These are phyloP conservation scores for Drosophila sp. DNA, from an alignment of 1,140 invertebrate species.

Conservation along the genomic window DNA sequence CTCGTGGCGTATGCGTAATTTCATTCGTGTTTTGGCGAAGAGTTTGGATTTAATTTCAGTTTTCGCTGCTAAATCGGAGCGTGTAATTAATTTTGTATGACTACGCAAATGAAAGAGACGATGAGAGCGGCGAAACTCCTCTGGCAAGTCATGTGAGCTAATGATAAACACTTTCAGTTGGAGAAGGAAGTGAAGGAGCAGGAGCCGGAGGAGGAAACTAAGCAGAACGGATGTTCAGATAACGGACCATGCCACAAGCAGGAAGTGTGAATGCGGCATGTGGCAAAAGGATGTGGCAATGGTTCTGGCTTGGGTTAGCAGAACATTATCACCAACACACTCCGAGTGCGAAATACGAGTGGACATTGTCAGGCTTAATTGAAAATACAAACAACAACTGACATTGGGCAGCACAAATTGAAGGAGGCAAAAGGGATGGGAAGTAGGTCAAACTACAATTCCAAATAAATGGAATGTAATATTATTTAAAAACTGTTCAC, in stretches of 20 bases:
- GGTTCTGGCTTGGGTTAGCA: not conserved
- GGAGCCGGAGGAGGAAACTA: conserved; percentile 25
- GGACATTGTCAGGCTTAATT: conserved; percentile 19
- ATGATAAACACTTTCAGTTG: conserved; percentile 49
- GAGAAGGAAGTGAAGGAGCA: conserved; percentile 9
- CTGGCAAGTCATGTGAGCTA: conserved; percentile 52
- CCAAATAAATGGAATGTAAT: not conserved
- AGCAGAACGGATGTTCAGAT: conserved; percentile 37
- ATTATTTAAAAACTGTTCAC: conserved; percentile 7
- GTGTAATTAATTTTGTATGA: conserved; percentile 53
- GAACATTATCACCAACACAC: conserved; percentile 5
- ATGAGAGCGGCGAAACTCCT: not conserved
- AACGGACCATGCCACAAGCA: conserved; percentile 18
- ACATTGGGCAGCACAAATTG: not conserved
- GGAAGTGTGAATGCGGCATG: conserved; percentile 13
- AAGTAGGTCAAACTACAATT: conserved; percentile 3
- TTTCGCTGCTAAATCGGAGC: conserved; percentile 38
- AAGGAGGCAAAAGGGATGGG: not conserved
- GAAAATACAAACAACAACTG: conserved; percentile 24
- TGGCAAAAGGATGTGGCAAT: conserved; percentile 19
- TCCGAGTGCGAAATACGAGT: not conserved
- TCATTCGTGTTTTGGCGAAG: not conserved
- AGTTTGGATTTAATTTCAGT: conserved; percentile 19
- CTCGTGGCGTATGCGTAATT: conserved; percentile 32
- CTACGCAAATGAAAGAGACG: conserved; percentile 41